phyloP scores from a whole-genome alignment of 2,797 vertebrate species.

The Stomatorhinus walkeri region DNA sequence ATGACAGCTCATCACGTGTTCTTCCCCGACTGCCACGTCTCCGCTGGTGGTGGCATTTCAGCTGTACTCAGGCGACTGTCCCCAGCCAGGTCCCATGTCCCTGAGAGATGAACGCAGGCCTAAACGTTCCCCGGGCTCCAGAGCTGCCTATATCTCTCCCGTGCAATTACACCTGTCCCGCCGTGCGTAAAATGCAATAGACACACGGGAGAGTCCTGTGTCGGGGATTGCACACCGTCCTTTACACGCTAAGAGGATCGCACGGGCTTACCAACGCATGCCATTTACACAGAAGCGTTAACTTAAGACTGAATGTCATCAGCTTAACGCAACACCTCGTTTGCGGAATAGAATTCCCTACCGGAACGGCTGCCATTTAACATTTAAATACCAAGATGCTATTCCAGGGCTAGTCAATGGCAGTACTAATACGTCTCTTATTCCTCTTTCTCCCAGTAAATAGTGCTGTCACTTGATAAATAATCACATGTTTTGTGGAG shows the following conservation, averaged over 20 bases:
- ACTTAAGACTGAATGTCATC: slow-evolving; percentile 1
- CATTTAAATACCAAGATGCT: neutral
- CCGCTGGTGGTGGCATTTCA: neutral
- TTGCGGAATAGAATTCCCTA: neutral
- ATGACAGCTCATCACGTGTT: neutral
- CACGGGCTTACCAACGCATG: neutral
- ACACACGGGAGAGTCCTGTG: neutral
- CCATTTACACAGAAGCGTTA: neutral
- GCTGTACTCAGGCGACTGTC: neutral
- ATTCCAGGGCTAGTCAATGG: neutral
- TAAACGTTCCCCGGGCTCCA: neutral
- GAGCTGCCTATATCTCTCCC: neutral
- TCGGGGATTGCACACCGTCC: neutral
- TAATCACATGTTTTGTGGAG: neutral
- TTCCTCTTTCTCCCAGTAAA: neutral
- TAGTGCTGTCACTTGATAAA: neutral
- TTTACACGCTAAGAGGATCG: neutral
- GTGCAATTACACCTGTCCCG: neutral
- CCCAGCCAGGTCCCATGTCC: neutral
- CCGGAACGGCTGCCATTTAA: neutral
- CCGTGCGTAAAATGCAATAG: neutral
- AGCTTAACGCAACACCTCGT: neutral
- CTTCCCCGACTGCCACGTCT: neutral
- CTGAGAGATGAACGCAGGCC: neutral
- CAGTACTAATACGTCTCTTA: neutral